A percentile compares a stretch with the other conserved stretches of the same genome.
Evolutionary conservation across 2,888 invertebrate species (phyloP).

Genomic region (Diabrotica balteata): DNA sequence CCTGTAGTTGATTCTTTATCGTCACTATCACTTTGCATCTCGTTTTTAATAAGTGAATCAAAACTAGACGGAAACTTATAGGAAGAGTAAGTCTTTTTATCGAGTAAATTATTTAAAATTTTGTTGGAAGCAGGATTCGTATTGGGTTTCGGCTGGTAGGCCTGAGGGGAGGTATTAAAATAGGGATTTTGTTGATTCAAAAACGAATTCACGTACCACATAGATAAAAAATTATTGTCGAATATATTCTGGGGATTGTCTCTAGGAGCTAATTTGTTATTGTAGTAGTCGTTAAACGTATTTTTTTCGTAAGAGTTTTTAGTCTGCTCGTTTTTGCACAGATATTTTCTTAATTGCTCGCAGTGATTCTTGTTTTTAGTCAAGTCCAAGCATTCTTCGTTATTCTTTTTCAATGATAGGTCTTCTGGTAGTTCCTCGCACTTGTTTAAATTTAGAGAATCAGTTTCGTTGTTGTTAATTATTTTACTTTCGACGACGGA

Average conservation of each 20-base stretch:
- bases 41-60: slow-evolving; percentile 58
- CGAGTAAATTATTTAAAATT: slow-evolving; percentile 59
- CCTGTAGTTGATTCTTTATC: slow-evolving; percentile 32
- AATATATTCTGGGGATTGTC: slow-evolving; percentile 59
- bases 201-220: slow-evolving; percentile 61
- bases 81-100: slow-evolving; percentile 53
- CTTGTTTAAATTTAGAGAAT: slow-evolving; percentile 39
- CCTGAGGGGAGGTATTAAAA: slow-evolving; percentile 41
- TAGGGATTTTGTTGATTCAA: slow-evolving; percentile 51
- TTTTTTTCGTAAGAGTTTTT: slow-evolving; percentile 59
- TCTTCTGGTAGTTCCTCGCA: slow-evolving; percentile 60
- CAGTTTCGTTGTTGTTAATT: slow-evolving; percentile 42
- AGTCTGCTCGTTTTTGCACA: slow-evolving; percentile 53
- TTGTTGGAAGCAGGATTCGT: slow-evolving; percentile 46
- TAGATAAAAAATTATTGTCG: slow-evolving; percentile 60
- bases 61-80: slow-evolving; percentile 53
- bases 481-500: slow-evolving; percentile 43
- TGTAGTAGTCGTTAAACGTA: slow-evolving; percentile 53
- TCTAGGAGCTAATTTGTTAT: slow-evolving; percentile 46
- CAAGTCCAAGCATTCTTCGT: slow-evolving; percentile 44
- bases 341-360: slow-evolving; percentile 52
- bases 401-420: slow-evolving; percentile 52
- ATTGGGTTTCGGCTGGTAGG: slow-evolving; percentile 37
- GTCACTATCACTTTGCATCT: slow-evolving; percentile 49
- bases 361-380: slow-evolving; percentile 48